These are phyloP conservation scores for Clunio marinus DNA, from an alignment of 2,888 invertebrate species.

Conservation along the genomic window DNA sequence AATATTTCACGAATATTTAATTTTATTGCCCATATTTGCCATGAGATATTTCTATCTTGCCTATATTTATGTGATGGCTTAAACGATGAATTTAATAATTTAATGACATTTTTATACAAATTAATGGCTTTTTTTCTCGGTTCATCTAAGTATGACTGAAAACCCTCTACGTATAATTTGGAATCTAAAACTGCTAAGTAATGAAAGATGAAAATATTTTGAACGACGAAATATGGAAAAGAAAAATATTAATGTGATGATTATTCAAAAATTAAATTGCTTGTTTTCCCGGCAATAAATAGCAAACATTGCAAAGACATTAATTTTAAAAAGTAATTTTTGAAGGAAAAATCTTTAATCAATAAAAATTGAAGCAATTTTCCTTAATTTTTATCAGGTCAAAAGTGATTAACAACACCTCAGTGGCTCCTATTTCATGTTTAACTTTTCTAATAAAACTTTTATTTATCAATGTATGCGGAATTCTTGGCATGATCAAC, in stretches of 20 bases:
- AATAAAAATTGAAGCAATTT: no score
- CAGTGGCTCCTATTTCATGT: no score
- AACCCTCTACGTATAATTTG: no score
- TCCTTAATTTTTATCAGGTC: no score
- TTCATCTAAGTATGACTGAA: neutral
- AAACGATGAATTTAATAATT: constrained; percentile 36
- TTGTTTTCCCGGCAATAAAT: constrained; percentile 35
- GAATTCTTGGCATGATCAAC: no score
- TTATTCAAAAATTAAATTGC: constrained; percentile 38
- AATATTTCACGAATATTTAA: constrained; percentile 39
- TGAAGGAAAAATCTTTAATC: no score
- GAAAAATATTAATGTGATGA: constrained; percentile 33
- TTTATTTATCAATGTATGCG: no score
- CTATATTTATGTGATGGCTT: neutral
- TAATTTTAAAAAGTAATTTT: neutral
- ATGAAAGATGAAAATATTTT: neutral
- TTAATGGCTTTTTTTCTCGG: constrained; percentile 28
- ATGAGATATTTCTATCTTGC: neutral
- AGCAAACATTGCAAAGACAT: constrained; percentile 25
- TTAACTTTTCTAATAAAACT: no score
- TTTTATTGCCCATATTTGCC: constrained; percentile 38
- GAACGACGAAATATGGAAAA: neutral
- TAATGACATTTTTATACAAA: constrained; percentile 39
- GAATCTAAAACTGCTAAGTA: neutral
- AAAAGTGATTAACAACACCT: no score